These are phyloP conservation scores for Eulacestoma nigropectus DNA, from an alignment of 2,113 vertebrate genomes.

Conservation along the genomic window DNA sequence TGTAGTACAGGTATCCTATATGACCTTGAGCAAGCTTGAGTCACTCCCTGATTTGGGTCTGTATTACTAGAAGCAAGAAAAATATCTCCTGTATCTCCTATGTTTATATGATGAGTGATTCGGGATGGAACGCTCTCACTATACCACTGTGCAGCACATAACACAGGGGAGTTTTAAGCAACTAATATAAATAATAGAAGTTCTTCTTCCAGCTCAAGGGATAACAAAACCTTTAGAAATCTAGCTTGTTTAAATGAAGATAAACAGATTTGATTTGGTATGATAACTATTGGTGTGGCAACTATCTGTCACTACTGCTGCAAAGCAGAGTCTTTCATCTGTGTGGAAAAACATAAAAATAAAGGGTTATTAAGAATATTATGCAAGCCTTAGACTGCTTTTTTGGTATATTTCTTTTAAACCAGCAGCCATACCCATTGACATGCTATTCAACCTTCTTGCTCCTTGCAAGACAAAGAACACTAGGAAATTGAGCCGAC, in stretches of 20 bases:
- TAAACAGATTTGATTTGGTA: constrained; percentile 55
- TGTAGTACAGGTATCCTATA: not conserved
- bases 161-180: constrained; percentile 22
- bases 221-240: constrained; percentile 52
- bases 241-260: constrained; percentile 56
- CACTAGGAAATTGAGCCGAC: not conserved
- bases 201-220: constrained; percentile 31
- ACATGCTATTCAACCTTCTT: not conserved
- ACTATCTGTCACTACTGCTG: constrained; percentile 35
- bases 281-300: constrained; percentile 54
- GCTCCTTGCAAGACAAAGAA: not conserved
- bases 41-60: not conserved
- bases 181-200: constrained; percentile 56
- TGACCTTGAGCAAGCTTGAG: not conserved
- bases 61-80: not conserved
- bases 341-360: not conserved
- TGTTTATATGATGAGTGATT: constrained; percentile 42
- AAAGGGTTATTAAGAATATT: not conserved
- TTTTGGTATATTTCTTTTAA: not conserved
- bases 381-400: not conserved
- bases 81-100: constrained; percentile 13
- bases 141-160: constrained; percentile 4
- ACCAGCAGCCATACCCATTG: not conserved
- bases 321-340: not conserved
- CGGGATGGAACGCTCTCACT: not conserved